phyloP scores from a whole-genome alignment of 2,888 invertebrate genomes.

The Sepioteuthis lessoniana region DNA sequence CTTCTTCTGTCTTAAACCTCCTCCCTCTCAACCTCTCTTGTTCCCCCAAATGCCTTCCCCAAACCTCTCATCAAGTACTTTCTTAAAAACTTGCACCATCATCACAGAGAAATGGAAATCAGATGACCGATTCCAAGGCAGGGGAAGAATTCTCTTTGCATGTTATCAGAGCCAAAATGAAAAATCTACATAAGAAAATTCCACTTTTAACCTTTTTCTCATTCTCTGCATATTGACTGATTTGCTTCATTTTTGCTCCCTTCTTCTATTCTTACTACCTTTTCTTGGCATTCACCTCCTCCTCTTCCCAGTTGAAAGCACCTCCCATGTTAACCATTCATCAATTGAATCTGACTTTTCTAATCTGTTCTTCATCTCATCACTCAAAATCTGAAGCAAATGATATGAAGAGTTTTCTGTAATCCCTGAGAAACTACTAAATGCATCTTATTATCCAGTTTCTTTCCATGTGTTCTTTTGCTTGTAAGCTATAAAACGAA shows the following conservation, averaged over 20 bases:
- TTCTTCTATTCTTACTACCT: neutral
- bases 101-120: conserved; percentile 1
- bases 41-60: neutral
- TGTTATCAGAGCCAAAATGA: neutral
- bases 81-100: conserved; percentile 1
- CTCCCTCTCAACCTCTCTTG: neutral
- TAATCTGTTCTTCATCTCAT: neutral
- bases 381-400: neutral
- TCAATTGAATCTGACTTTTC: neutral
- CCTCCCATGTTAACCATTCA: neutral
- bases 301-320: neutral
- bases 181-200: conserved; percentile 33
- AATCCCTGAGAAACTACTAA: neutral
- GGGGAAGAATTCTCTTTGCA: conserved; percentile 4
- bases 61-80: neutral
- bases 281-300: neutral
- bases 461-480: neutral
- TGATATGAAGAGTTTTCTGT: neutral
- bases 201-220: conserved; percentile 33
- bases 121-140: conserved; percentile 10
- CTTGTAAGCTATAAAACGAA: neutral
- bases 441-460: neutral
- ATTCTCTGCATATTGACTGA: conserved; percentile 2
- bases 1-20: neutral
- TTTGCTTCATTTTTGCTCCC: neutral